Percentiles rank a stretch among this genome's conserved stretches.
Conservation (phyloP, 2,113 vertebrate species). For the Nyctereutes procyonoides region DNA sequence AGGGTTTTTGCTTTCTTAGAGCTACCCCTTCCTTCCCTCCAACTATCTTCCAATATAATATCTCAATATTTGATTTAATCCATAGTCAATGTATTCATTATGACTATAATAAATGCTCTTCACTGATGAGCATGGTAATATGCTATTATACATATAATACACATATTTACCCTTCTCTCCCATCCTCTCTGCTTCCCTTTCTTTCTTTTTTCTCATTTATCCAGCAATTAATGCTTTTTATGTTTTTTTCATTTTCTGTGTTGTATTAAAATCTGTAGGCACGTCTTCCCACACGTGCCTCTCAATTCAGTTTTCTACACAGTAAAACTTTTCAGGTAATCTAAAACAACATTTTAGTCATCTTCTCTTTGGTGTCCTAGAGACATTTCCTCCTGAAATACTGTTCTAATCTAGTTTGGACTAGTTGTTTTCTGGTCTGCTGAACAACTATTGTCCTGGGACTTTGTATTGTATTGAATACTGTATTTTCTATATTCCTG, state of each 20-base stretch:
- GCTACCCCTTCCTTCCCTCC: background rate
- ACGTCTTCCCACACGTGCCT: background rate
- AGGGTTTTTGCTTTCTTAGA: background rate
- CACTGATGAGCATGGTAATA: background rate
- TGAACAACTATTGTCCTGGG: background rate
- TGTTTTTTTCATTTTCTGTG: background rate
- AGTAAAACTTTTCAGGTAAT: background rate
- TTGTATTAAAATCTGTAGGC: background rate
- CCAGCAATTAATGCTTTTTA: background rate
- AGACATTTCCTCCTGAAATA: background rate
- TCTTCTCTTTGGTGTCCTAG: background rate
- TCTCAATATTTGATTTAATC: background rate
- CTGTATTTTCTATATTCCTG: background rate
- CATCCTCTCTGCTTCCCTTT: background rate
- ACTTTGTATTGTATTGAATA: constrained; percentile 1
- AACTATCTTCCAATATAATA: background rate
- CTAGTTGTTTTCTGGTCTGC: background rate
- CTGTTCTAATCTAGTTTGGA: background rate
- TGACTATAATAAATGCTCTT: background rate
- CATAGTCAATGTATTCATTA: background rate
- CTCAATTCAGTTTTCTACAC: background rate
- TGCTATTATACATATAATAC: background rate
- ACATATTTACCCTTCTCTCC: background rate
- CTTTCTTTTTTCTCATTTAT: background rate
- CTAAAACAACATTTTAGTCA: background rate